Evolutionary conservation across 2,113 vertebrate species (phyloP).

Genomic region (Romanogobio albipinnatus): DNA sequence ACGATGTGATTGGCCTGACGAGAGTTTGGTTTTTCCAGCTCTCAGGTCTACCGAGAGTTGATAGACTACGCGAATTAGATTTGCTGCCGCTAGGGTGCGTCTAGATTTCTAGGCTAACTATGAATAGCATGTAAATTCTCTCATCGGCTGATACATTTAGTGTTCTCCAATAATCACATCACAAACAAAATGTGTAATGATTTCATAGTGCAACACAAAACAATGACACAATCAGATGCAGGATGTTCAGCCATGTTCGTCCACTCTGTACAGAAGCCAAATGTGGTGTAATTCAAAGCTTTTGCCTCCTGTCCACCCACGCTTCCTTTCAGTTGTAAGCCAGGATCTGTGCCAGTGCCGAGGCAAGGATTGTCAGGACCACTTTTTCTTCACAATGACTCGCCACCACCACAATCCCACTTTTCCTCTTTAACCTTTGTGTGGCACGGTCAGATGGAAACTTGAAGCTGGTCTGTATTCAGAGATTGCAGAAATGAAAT

Average conservation of each 20-base stretch:
- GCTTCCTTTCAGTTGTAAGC: conserved; percentile 14
- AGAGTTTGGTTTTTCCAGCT: too few species aligned
- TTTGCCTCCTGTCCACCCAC: conserved; percentile 30
- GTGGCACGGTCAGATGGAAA: conserved; percentile 9
- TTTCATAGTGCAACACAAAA: not conserved
- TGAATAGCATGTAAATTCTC: not conserved
- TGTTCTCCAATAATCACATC: not conserved
- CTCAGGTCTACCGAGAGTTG: too few species aligned
- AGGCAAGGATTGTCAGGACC: not conserved
- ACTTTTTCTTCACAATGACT: conserved; percentile 35
- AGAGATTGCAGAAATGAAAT: conserved; percentile 25
- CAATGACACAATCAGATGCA: not conserved
- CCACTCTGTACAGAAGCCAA: not conserved
- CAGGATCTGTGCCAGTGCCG: not conserved
- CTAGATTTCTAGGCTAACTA: too few species aligned
- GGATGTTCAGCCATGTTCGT: not conserved
- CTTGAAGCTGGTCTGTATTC: conserved; percentile 13
- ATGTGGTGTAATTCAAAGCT: not conserved
- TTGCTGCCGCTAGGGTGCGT: too few species aligned
- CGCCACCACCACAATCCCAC: conserved; percentile 6
- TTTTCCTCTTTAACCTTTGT: conserved; percentile 38
- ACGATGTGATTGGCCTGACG: too few species aligned
- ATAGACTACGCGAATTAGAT: too few species aligned
- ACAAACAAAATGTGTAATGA: conserved; percentile 8
- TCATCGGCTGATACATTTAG: not conserved